Evolutionary conservation across 2,888 invertebrate genomes (phyloP), one percentile per base, ranked within the genome.

Genomic region (Schizaphis graminum): DNA sequence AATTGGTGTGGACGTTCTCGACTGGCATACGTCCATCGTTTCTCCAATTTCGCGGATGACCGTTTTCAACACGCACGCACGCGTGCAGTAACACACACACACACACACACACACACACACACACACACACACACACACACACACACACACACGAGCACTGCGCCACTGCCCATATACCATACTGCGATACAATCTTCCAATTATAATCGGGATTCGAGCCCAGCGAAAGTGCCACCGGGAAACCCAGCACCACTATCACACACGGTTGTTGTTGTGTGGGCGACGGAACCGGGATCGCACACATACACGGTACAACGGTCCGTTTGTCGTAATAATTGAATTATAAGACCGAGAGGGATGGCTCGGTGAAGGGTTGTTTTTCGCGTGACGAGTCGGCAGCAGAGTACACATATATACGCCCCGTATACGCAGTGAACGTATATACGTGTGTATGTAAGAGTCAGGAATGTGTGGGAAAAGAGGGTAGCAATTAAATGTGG

Each of bases 21-120:
- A 94, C 94, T 91, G 94, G 90, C 94, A 94, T 61, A 86, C 53
- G 86, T 91, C 94, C 94, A 91, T 94, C 53, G 56, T 61, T 87
- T 86, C 13, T 11, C 53, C 88, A 89, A 93, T 93, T 93, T 89
- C 92, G 88, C 44, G 89, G 44, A 93, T 77, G 92, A 89, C 88
- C 77, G 53, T 92, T 77, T 88, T 24, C 57, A 44, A 35, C 92
- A 85, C 86, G 26, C 47, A 47, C n/a, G 26, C n/a, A n/a, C 49
- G 11, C 57, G 11, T 53, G 41, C 16, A 49, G 7, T 44, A 11
- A 26, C 10, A 24, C 13, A 5, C 57, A 13, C 28, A 41, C 57
- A 26, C 44, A 61, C 61, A 44, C 61, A 41, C 44, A 26, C 44
- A 61, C 61, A 28, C 28, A 24, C 26, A n/a, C n/a, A n/a, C n/a